Evolutionary conservation across 2,797 vertebrate genomes (phyloP).

Genomic region (Fratercula arctica): DNA sequence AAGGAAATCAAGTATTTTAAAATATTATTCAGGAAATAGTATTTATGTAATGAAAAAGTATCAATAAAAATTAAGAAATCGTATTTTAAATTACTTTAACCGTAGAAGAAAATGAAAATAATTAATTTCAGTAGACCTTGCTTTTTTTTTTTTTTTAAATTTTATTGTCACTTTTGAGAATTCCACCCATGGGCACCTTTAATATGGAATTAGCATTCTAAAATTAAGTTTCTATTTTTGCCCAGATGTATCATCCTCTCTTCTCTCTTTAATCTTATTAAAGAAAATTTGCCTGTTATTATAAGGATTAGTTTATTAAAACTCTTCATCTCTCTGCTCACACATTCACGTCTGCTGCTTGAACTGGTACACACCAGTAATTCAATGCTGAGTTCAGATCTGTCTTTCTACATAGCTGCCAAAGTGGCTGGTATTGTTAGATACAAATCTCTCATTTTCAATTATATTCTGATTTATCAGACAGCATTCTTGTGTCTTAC

Average conservation of each 20-base stretch:
- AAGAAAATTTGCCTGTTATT: not conserved
- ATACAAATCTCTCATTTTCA: not conserved
- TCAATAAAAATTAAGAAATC: not conserved
- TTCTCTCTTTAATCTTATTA: not conserved
- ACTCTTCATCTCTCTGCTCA: not conserved
- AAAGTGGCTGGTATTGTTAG: not conserved
- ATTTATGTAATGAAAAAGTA: not conserved
- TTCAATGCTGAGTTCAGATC: not conserved
- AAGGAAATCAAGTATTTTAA: not conserved
- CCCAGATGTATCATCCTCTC: not conserved
- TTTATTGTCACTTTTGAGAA: not conserved
- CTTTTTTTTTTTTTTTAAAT: not conserved
- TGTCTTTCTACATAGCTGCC: not conserved
- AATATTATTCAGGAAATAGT: not conserved
- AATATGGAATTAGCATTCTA: not conserved
- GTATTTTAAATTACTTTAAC: not conserved
- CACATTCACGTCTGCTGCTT: not conserved
- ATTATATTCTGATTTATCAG: not conserved
- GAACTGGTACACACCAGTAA: not conserved
- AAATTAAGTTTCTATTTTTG: slow-evolving; percentile 1
- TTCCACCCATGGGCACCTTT: not conserved
- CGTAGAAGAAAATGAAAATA: not conserved
- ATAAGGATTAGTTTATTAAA: slow-evolving; percentile 11
- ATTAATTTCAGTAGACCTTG: not conserved
- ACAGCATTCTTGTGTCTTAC: not conserved